These are phyloP conservation scores for Polyploca ridens DNA, from an alignment of 2,888 invertebrate genomes.

Conservation along the genomic window DNA sequence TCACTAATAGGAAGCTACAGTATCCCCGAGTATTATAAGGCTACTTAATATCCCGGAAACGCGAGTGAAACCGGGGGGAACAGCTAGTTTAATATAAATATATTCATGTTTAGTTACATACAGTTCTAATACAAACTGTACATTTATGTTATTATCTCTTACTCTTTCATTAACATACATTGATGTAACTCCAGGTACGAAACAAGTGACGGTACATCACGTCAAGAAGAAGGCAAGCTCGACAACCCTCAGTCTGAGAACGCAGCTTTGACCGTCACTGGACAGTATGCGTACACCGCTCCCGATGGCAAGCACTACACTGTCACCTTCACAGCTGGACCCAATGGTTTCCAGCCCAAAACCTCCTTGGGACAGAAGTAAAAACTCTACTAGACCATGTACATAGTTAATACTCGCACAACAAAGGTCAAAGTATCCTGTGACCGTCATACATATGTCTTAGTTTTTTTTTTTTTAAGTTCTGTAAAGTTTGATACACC, in stretches of 20 bases:
- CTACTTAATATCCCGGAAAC: too few species aligned
- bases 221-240: slow-evolving; percentile 86
- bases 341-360: slow-evolving; percentile 85
- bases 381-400: slow-evolving; percentile 25
- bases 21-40: too few species aligned
- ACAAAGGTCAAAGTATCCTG: slow-evolving; percentile 15
- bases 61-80: too few species aligned
- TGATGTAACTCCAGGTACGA: slow-evolving; percentile 77
- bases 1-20: too few species aligned
- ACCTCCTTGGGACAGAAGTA: slow-evolving; percentile 77
- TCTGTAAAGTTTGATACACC: slow-evolving; percentile 15
- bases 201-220: slow-evolving; percentile 87
- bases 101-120: too few species aligned
- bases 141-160: not conserved
- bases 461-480: slow-evolving; percentile 16
- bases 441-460: slow-evolving; percentile 17
- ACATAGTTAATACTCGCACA: slow-evolving; percentile 44
- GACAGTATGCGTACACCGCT: slow-evolving; percentile 86
- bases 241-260: slow-evolving; percentile 87
- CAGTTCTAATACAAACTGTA: too few species aligned
- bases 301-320: slow-evolving; percentile 87
- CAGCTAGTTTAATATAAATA: too few species aligned
- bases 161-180: not conserved
- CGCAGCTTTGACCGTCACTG: slow-evolving; percentile 86
- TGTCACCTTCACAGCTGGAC: slow-evolving; percentile 86